Evolutionary conservation across 2,797 vertebrate genomes (phyloP).

Genomic region (Tragopan temminckii): DNA sequence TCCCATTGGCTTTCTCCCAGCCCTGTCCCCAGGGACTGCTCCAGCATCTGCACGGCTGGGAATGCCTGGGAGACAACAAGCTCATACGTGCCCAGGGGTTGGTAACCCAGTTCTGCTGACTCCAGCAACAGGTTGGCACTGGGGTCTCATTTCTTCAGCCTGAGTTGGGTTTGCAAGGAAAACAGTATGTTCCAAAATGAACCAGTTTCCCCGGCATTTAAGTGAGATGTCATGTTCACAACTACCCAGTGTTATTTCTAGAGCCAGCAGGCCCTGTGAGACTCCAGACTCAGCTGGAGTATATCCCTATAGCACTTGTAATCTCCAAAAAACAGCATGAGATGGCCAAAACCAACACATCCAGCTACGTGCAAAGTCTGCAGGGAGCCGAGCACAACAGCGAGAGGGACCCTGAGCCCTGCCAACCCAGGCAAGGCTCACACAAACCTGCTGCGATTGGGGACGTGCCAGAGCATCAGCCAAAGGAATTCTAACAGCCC

Average conservation of each 20-base stretch:
- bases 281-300: background rate
- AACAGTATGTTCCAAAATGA: accelerated
- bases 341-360: background rate
- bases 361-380: background rate
- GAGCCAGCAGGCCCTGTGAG: background rate
- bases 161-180: background rate
- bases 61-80: background rate
- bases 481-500: background rate
- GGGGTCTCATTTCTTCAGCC: accelerated
- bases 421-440: background rate
- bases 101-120: background rate
- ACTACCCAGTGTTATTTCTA: background rate
- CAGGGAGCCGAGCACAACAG: accelerated
- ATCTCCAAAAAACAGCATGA: background rate
- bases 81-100: too few species aligned
- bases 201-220: background rate
- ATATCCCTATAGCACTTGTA: background rate
- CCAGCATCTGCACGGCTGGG: accelerated
- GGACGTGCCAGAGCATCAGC: background rate
- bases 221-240: background rate
- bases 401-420: background rate
- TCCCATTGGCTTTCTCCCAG: background rate
- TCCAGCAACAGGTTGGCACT: background rate
- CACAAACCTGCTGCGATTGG: accelerated
- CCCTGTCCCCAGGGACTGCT: background rate